Evolutionary conservation across 1,140 invertebrate genomes (phyloP).

Genomic region (Fopius arisanus): DNA sequence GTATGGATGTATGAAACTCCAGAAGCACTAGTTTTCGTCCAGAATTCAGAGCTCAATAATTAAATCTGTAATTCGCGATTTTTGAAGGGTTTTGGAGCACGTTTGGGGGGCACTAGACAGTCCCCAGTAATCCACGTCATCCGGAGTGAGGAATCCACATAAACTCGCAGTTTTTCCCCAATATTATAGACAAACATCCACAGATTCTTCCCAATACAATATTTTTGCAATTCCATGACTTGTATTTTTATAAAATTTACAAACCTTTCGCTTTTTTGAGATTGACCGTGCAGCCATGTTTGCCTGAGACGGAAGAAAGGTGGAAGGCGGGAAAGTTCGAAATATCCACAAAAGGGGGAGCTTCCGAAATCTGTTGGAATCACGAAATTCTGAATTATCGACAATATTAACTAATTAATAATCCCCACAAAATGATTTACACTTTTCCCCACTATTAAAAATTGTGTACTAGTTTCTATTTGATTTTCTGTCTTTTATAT

Average conservation of each 20-base stretch:
- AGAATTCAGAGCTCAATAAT: not conserved
- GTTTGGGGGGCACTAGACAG: constrained; percentile 12
- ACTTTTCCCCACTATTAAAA: too few species aligned
- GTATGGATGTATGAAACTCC: not conserved
- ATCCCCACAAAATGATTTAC: too few species aligned
- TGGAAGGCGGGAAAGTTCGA: constrained; percentile 15
- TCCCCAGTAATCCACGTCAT: constrained; percentile 45
- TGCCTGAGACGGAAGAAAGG: constrained; percentile 35
- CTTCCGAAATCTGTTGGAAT: not conserved
- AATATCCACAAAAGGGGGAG: not conserved
- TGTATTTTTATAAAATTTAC: constrained; percentile 34
- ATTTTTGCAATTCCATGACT: constrained; percentile 40
- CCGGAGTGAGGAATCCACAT: constrained; percentile 23
- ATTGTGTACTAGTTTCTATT: too few species aligned
- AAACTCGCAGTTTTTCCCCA: constrained; percentile 28
- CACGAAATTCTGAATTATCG: not conserved
- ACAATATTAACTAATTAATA: not conserved
- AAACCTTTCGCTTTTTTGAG: constrained; percentile 62
- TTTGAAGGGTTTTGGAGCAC: constrained; percentile 13
- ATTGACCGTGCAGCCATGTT: constrained; percentile 58
- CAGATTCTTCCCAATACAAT: constrained; percentile 20
- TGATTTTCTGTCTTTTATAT: too few species aligned
- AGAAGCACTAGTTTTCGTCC: not conserved
- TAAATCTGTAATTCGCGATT: not conserved
- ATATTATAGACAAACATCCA: constrained; percentile 31